Percentiles rank a stretch among this genome's conserved stretches.
These are phyloP conservation scores for Brienomyrus longianalis DNA, from an alignment of 2,113 vertebrate genomes.

Conservation along the genomic window DNA sequence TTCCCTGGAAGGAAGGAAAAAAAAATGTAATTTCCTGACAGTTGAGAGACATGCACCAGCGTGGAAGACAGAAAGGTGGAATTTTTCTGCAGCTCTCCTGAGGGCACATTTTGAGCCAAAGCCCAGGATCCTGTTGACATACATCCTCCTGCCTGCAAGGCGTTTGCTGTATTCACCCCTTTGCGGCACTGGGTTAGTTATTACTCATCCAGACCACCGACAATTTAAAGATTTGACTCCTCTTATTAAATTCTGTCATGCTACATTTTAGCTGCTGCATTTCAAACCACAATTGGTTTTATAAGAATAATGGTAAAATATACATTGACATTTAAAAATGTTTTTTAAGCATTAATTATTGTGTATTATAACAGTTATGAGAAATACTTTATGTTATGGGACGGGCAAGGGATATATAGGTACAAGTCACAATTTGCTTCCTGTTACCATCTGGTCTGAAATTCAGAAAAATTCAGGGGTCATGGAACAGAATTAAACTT, in stretches of 20 bases:
- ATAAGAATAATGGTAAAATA: not conserved
- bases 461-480: not conserved
- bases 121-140: not conserved
- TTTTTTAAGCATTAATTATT: not conserved
- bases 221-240: not conserved
- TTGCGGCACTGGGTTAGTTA: not conserved
- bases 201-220: not conserved
- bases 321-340: not conserved
- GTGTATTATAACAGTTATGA: not conserved
- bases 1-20: not conserved
- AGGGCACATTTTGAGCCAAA: not conserved
- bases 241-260: not conserved
- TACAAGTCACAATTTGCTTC: not conserved
- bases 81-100: not conserved
- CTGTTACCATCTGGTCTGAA: not conserved
- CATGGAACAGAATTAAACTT: not conserved
- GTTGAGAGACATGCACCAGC: not conserved
- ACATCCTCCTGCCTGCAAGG: not conserved
- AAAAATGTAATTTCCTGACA: conserved; percentile 32
- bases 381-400: not conserved
- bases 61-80: not conserved
- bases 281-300: not conserved
- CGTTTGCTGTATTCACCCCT: not conserved
- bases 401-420: not conserved
- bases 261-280: not conserved